These are phyloP conservation scores for Macrochelys suwanniensis DNA, from an alignment of 2,797 vertebrate species.

Conservation along the genomic window DNA sequence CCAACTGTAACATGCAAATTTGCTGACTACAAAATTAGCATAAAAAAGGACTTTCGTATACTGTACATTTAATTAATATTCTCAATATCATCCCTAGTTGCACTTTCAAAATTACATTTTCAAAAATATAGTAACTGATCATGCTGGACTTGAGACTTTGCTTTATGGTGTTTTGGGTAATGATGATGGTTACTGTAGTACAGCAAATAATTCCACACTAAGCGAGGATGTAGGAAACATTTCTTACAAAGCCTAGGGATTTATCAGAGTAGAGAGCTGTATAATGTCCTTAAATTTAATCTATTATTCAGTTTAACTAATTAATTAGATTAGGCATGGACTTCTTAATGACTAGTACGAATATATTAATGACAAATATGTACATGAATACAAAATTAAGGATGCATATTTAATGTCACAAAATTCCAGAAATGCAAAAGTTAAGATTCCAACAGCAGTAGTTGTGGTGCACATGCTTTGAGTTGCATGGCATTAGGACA, in stretches of 20 bases:
- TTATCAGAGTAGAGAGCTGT: background rate
- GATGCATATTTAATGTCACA: background rate
- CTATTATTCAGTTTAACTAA: background rate
- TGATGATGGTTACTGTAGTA: background rate
- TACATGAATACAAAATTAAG: background rate
- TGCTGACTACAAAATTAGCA: conserved; percentile 48
- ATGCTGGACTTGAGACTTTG: background rate
- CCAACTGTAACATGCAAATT: conserved; percentile 38
- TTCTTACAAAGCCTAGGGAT: background rate
- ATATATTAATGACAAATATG: background rate
- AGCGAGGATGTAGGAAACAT: background rate
- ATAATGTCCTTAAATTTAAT: background rate
- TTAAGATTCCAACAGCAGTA: background rate
- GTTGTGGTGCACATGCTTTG: background rate
- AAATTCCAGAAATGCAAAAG: background rate
- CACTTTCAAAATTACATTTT: background rate
- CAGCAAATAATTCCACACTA: fast-evolving
- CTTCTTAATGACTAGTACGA: background rate
- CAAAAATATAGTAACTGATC: background rate
- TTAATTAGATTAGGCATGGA: fast-evolving
- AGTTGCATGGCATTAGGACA: background rate
- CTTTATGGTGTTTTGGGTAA: background rate
- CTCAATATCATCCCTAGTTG: conserved; percentile 17
- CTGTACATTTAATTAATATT: background rate
- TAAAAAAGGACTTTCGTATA: conserved; percentile 36